Base-by-base conservation (phyloP, 2,797 vertebrate species). In the Borostomias antarcticus region DNA sequence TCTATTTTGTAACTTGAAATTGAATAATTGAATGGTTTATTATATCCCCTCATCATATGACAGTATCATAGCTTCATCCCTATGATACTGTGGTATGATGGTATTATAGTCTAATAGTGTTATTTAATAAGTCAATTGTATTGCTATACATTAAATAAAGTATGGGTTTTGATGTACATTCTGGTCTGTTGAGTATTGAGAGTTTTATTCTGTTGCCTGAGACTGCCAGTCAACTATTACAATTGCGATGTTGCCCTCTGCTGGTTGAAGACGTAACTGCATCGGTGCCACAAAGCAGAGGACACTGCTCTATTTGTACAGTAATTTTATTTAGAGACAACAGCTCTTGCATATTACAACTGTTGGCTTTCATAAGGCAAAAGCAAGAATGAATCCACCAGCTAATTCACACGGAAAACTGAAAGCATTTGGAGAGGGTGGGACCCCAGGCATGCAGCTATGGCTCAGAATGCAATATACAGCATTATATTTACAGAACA, bases 301-400 rank as follows among this genome's bases (percentile, higher is more conserved):
- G 62, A 72, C 82, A 78, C 82, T n/a, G 17, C 28, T 60, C 87
- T 87, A 93, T 96, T 92, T 94, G 95, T 97, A 96, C 94, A 96
- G 88, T 96, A 94, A 92, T 97, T 93, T 94, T 99, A 99, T 98
- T 98, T 94, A 86, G 94, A 95, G 96, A 95, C 96, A 94, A 97
- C 95, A 98, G 96, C 96, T 94, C 94, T 93, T 94, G 95, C 96
- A 98, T 95, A 95, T 95, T 94, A 95, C 95, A 97, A 98, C 96
- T 96, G 96, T 98, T 91, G 96, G 95, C 98, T 95, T 95, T 93
- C 93, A 95, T 96, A 98, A 98, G 96, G 97, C 96, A 96, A 97
- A 98, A 97, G 95, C 96, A 97, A 97, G 93, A 97, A 92, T 96
- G 94, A 94, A 94, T 91, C 89, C 94, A 98, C 96, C 95, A 97